Percentiles rank a stretch among this genome's conserved stretches.
Evolutionary conservation across 2,113 vertebrate genomes (phyloP).

Genomic region (Psammodynastes pulverulentus): DNA sequence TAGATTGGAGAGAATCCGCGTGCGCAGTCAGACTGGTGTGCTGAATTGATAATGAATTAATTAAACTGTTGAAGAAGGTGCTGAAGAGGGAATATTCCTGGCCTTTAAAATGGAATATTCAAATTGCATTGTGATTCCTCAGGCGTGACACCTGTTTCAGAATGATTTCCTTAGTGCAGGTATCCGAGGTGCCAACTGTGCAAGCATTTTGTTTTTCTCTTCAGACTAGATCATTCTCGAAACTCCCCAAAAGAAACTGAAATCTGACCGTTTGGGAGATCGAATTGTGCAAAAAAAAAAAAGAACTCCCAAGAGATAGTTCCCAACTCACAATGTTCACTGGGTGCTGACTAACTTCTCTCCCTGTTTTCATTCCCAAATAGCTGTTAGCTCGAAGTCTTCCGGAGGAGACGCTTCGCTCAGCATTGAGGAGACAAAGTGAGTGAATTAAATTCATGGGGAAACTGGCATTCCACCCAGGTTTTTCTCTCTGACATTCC

Average conservation of each 20-base stretch:
- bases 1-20: not conserved
- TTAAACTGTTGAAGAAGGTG: not conserved
- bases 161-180: not conserved
- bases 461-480: not conserved
- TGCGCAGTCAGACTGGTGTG: no score
- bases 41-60: not conserved
- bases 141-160: not conserved
- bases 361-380: constrained; percentile 5
- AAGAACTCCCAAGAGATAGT: no score
- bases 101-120: not conserved
- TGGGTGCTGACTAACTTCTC: not conserved
- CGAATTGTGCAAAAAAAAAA: not conserved
- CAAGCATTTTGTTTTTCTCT: not conserved
- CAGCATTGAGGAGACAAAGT: constrained; percentile 90
- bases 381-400: constrained; percentile 71
- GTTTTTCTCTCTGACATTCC: not conserved
- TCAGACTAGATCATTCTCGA: not conserved
- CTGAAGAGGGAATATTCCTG: not conserved
- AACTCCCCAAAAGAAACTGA: not conserved
- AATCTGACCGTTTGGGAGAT: not conserved
- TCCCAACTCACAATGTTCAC: not conserved
- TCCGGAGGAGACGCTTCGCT: constrained; percentile 86
- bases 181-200: not conserved
- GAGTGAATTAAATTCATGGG: constrained; percentile 25
- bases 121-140: not conserved